phyloP scores from a whole-genome alignment of 35 echinoderm and acorn worm species.

The Heliocidaris tuberculata region DNA sequence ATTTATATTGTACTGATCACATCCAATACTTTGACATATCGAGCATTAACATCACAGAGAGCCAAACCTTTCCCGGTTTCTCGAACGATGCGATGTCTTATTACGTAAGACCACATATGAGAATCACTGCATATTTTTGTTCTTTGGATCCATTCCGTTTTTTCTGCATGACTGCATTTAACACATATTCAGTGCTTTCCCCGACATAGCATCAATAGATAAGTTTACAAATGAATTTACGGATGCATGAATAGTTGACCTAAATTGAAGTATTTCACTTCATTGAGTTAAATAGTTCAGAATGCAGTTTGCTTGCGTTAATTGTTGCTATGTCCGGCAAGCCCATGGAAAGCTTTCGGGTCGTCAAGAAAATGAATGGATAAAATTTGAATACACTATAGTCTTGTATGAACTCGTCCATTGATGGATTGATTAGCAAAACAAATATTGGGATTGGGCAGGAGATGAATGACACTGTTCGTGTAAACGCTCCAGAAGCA shows the following conservation, averaged over 20 bases:
- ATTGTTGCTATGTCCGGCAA: not conserved
- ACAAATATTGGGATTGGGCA: not conserved
- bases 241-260: not conserved
- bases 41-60: too few species aligned
- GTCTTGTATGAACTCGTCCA: not conserved
- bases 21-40: too few species aligned
- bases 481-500: not conserved
- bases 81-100: too few species aligned
- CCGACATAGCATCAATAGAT: not conserved
- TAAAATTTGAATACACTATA: not conserved
- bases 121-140: too few species aligned
- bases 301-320: not conserved
- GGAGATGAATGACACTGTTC: not conserved
- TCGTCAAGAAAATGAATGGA: not conserved
- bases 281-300: not conserved
- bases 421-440: not conserved
- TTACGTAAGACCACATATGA: not conserved
- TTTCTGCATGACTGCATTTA: not conserved
- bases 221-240: not conserved
- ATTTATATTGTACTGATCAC: too few species aligned
- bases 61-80: too few species aligned
- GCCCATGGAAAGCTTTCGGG: too few species aligned
- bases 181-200: not conserved
- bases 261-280: not conserved
- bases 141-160: too few species aligned